Evolutionary conservation across 2,888 invertebrate genomes (phyloP), one percentile per base, ranked within the genome.

Genomic region (Belgica antarctica): DNA sequence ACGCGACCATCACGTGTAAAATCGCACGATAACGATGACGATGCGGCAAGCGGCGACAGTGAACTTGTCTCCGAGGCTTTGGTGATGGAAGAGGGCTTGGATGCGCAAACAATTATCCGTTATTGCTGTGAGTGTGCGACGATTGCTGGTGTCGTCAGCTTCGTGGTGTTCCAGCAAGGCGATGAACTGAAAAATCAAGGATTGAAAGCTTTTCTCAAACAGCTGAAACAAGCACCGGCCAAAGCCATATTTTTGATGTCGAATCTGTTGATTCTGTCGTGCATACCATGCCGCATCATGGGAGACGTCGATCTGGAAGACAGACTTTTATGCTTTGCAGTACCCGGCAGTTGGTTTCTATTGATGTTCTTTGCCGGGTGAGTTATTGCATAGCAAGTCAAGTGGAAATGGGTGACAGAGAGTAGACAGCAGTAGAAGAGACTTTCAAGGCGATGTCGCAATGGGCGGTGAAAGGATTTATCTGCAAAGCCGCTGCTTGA

Each of bases 311-410:
- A 86, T 75, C 84, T 89, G 0, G 99, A 99, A 79, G 98, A 97
- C 78, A 91, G 94, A 0, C 87, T 98, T 63, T 82, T 99, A 25
- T 87, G 94, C 41, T 89, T 97, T 75, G 90, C 97, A 0, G 88
- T 97, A 22, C 98, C 98, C 0, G 94, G 96, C 2, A 93, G 93
- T 34, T 99, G 98, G 98, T 95, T 97, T 78, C 87, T 96, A 52
- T 85, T 98, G 22, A 95, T 99, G 89, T 99, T 99, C 80, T 99
- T 98, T 81, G 98, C 98, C 46, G 96, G 98, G 97, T 97, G 83
- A 82, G 77, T 72, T 70, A 63, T 47, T 68, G 57, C 19, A 25
- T 22, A 41, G 41, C 41, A 7, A n/a, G 10, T 41, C 7, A 41
- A 7, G 7, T 12, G 3, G 41, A 12, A 41, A 41, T 41, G 41